Evolutionary conservation across 1,140 invertebrate genomes (phyloP), one percentile per base, ranked within the genome.

Genomic region (Xylocopa sonorina): DNA sequence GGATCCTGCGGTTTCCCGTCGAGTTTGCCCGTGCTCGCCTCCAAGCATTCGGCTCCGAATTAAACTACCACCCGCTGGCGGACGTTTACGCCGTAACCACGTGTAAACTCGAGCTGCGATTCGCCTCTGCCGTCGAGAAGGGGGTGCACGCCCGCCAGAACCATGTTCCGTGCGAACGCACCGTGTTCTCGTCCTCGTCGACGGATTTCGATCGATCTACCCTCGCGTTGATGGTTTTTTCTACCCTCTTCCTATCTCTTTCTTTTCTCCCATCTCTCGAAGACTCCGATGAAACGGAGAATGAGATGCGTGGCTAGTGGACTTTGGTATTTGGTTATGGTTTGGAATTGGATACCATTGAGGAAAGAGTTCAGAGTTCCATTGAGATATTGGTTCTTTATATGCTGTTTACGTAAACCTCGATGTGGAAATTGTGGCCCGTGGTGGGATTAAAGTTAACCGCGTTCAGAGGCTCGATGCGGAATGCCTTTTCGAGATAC

Each of bases 41-140:
- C 71, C 71, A 75, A 79, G 74, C 75, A 77, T 85, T 85, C 76
- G 79, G 71, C 84, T 85, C 87, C 87, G 88, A 90, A 90, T 90
- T 90, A 90, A 90, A 90, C 87, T 84, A 78, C 86, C 69, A 63
- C 57, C 58, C 14, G 63, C n/a, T 46, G 46, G 67, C 51, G 78
- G 68, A n/a, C 69, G 81, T 83, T 83, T 83, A 77, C 81, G 77
- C 67, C 76, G 67, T 62, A 73, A 62, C 80, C 84, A 80, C 78
- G 82, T 82, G 76, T 83, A 87, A 86, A 84, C 63, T 73, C 74
- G 29, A 55, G 43, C n/a, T 46, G 55, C 74, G 55, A 81, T 32
- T 46, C 27, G 46, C 38, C 24, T n/a, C n/a, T 32, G 69, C 5
- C 43, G 43, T 10, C n/a, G n/a, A n/a, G n/a, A n/a, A n/a, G n/a